phyloP scores from a whole-genome alignment of 2,113 vertebrate species.

The Melanerpes formicivorus region DNA sequence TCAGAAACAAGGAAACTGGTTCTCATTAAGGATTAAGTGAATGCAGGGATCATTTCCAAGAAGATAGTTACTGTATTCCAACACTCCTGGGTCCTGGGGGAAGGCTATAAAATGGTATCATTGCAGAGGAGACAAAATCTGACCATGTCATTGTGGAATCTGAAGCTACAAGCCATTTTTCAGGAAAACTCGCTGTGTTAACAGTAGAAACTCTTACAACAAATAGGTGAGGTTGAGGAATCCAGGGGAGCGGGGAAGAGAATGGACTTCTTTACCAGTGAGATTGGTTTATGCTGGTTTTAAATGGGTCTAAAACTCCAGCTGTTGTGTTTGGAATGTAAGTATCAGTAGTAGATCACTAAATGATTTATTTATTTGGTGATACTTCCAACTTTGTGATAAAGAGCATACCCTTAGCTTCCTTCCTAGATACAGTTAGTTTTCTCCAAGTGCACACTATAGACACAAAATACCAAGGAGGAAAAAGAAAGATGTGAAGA shows the following conservation, averaged over 20 bases:
- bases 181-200: neutral
- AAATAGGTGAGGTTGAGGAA: neutral
- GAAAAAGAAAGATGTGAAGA: neutral
- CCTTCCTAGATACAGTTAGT: neutral
- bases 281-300: neutral
- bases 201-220: neutral
- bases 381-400: neutral
- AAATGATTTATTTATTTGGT: neutral
- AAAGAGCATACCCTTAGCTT: neutral
- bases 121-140: neutral
- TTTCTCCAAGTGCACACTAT: neutral
- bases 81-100: too few relatives aligned
- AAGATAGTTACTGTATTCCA: neutral
- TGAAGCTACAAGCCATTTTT: neutral
- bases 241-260: neutral
- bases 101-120: neutral
- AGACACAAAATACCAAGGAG: neutral
- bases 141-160: accelerated
- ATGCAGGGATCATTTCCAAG: neutral
- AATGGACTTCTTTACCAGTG: neutral
- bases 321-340: neutral
- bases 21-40: accelerated
- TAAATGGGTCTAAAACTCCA: neutral
- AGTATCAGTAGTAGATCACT: neutral
- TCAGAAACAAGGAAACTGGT: neutral